Base-by-base conservation (phyloP, 2,113 vertebrate species). In the Bubalus kerabau region DNA sequence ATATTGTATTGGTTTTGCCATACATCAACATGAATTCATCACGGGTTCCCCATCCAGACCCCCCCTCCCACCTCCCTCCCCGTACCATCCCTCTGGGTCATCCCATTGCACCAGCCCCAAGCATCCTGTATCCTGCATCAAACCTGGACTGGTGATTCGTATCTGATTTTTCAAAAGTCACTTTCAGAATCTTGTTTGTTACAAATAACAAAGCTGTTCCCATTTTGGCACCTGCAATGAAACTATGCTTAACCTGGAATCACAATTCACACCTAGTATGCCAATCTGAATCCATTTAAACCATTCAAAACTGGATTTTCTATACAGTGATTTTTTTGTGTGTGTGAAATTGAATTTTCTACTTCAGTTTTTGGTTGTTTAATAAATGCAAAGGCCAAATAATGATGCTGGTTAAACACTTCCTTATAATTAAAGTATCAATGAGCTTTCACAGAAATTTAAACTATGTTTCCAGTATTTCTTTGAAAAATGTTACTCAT, bases 361-460 rank as follows among this genome's bases (percentile, higher is more conserved):
- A 28, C 91, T 82, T 87, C 87, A 60, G 5, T 67, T 36, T 97
- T 87, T n/a, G 28, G 13, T 60, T 90, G 90, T 76, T 97, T 94
- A 57, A 83, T 81, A 92, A 28, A 54, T 32, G 62, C 5, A 32
- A 90, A 59, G 85, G 28, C 4, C 76, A 89, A 97, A 82, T 59
- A 67, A 89, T 2, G 81, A 87, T 71, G 54, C 48, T 95, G 90
- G 7, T 71, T 87, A 94, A 90, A 76, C 8, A 60, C 59, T n/a
- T 7, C 36, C 43, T 36, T 81, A 10, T 54, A 94, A 93, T 80
- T 90, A 90, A 80, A 80, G 16, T 64, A 64, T 91, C 43, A 78
- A 36, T 83, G 54, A 54, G 13, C 13, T 81, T 96, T 96, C 17
- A 46, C 2, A 43, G 17, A 91, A 88, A 81, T 87, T 80, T 62